These are phyloP conservation scores for Habroteleia sp. DNA, from an alignment of 2,888 invertebrate genomes.

Conservation along the genomic window DNA sequence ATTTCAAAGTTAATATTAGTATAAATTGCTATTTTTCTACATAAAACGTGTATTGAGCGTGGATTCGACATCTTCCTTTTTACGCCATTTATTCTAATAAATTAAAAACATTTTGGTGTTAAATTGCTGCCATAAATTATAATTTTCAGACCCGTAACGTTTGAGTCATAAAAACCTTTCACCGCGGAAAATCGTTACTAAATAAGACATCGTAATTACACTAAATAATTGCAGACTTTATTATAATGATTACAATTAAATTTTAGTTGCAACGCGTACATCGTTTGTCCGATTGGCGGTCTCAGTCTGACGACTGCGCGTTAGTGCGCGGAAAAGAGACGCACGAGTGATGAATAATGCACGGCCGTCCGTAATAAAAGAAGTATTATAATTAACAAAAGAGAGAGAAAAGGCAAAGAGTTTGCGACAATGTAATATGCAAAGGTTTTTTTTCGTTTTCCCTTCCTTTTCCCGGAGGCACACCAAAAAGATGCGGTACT, in stretches of 20 bases:
- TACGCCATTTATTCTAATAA: too few species aligned
- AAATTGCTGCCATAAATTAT: too few species aligned
- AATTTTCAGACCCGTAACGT: constrained; percentile 6
- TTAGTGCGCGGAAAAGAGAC: not conserved
- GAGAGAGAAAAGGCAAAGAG: constrained; percentile 6
- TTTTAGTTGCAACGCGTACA: constrained; percentile 14
- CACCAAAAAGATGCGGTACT: constrained; percentile 7
- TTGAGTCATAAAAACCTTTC: constrained; percentile 47
- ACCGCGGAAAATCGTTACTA: constrained; percentile 50
- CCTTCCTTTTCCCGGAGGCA: constrained; percentile 11
- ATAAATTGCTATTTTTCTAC: too few species aligned
- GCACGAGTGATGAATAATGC: constrained; percentile 33
- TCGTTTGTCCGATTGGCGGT: constrained; percentile 19
- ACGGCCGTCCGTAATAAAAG: constrained; percentile 26
- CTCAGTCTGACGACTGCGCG: not conserved
- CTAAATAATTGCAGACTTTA: constrained; percentile 31
- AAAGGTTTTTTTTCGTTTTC: constrained; percentile 28
- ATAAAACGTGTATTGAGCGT: too few species aligned
- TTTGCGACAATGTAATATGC: constrained; percentile 42
- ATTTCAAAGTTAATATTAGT: too few species aligned
- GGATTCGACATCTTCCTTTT: too few species aligned
- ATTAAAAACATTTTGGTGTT: too few species aligned
- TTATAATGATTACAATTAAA: constrained; percentile 45
- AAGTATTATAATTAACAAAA: constrained; percentile 47
- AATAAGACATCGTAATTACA: constrained; percentile 48